Conservation (phyloP, 2,888 invertebrate genomes). For the Tipula vernalis region DNA sequence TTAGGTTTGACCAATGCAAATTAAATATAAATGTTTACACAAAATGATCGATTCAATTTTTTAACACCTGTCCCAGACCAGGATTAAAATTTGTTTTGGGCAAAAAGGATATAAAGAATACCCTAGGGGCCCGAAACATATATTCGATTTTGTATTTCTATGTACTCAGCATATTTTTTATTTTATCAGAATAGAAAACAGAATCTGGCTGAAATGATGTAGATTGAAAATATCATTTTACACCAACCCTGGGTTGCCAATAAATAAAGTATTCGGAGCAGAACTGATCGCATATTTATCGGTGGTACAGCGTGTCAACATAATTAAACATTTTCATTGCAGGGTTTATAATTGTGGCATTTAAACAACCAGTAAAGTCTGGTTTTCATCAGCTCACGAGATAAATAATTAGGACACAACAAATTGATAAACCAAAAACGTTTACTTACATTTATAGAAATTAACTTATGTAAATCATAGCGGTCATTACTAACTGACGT, state of each 20-base stretch:
- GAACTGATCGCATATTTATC: background rate
- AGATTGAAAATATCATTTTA: background rate
- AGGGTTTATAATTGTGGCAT: too few species aligned
- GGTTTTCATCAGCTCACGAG: too few species aligned
- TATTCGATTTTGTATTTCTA: background rate
- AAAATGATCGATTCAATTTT: background rate
- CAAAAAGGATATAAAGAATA: background rate
- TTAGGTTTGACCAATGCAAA: background rate
- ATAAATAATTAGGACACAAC: too few species aligned
- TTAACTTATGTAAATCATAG: too few species aligned
- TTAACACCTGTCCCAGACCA: background rate
- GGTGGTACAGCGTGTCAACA: background rate
- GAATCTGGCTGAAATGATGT: background rate
- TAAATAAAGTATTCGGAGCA: background rate
- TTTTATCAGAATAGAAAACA: background rate
- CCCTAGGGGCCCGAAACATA: background rate
- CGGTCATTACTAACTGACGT: too few species aligned
- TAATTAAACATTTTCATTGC: background rate
- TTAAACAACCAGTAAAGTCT: too few species aligned
- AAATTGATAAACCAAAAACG: too few species aligned
- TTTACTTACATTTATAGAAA: too few species aligned
- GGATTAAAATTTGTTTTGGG: background rate
- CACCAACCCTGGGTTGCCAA: background rate
- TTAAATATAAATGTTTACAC: background rate
- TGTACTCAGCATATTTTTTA: background rate